phyloP scores from a whole-genome alignment of 1,140 invertebrate genomes.

The Drosophila trapezifrons region DNA sequence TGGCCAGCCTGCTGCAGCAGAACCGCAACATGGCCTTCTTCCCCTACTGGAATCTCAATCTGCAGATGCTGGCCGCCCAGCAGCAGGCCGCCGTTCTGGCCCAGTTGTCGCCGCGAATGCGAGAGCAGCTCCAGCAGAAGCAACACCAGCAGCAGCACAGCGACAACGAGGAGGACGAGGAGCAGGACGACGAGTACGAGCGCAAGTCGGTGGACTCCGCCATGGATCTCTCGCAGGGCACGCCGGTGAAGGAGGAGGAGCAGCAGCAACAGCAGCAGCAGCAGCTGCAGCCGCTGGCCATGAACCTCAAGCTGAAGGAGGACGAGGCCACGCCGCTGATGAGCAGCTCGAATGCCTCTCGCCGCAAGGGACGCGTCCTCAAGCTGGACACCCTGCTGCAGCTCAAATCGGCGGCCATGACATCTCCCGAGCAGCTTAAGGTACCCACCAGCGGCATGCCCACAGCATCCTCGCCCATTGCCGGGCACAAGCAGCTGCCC shows the following conservation, averaged over 20 bases:
- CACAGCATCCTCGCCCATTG: conserved; percentile 70
- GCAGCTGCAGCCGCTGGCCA: conserved; percentile 47
- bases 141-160: conserved; percentile 55
- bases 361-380: conserved; percentile 74
- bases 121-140: conserved; percentile 70
- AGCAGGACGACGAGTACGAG: conserved; percentile 77
- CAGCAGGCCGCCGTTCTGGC: conserved; percentile 79
- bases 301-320: conserved; percentile 71
- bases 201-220: conserved; percentile 78
- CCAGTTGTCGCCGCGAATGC: conserved; percentile 72
- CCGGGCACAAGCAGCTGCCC: conserved; percentile 53
- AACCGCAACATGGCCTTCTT: conserved; percentile 83
- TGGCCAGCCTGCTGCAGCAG: conserved; percentile 78
- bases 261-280: conserved; percentile 46
- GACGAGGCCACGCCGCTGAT: conserved; percentile 77
- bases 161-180: conserved; percentile 65
- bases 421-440: conserved; percentile 64
- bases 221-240: conserved; percentile 81
- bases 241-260: conserved; percentile 70
- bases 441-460: conserved; percentile 34
- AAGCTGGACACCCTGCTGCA: conserved; percentile 73
- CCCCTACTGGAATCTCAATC: conserved; percentile 83
- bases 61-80: conserved; percentile 84
- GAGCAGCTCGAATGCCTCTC: conserved; percentile 61
- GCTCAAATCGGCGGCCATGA: conserved; percentile 61